Base-by-base conservation (phyloP, 2,888 invertebrate genomes). In the Actias luna region DNA sequence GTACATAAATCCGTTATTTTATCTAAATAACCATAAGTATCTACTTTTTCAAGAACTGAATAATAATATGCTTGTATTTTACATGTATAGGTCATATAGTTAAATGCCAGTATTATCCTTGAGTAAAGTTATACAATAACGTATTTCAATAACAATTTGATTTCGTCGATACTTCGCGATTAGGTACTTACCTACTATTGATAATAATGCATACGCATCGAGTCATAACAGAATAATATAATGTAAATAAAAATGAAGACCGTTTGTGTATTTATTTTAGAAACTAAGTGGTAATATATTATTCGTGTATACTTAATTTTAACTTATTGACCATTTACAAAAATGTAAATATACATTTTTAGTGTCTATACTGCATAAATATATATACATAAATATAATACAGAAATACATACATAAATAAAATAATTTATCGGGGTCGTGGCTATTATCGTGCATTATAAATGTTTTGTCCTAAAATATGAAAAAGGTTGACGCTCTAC, bases 251-350 rank as follows among this genome's bases (percentile, higher is more conserved):
- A n/a, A 62, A 35, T 59, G 35, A 61, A 59, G 61, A 61, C 62
- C 39, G 35, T 52, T 55, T 50, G 33, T 59, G 16, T 59, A 59
- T 64, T 62, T 59, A 58, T 18, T 36, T 52, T 55, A 14, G 33
- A 61, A 31, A 31, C 39, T 46, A 59, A 12, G 33, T 59, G 64
- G 35, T 62, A 64, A 62, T 46, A 35, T 18, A 25, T 57, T 52
- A 64, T 59, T 60, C 65, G 60, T 65, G 65, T 50, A n/a, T 27
- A 39, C 22, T 55, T 8, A 59, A 60, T 42, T 46, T 52, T 61
- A 22, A 39, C 31, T 63, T 22, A 42, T 59, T 59, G 46, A 22
- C 46, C 18, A 12, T 42, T n/a, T n/a, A 42, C 33, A 8, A 33
- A 33, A 33, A 33, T 33, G n/a, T n/a, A n/a, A n/a, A n/a, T n/a